phyloP scores from a whole-genome alignment of 2,888 invertebrate genomes.

The Calameuta filiformis region DNA sequence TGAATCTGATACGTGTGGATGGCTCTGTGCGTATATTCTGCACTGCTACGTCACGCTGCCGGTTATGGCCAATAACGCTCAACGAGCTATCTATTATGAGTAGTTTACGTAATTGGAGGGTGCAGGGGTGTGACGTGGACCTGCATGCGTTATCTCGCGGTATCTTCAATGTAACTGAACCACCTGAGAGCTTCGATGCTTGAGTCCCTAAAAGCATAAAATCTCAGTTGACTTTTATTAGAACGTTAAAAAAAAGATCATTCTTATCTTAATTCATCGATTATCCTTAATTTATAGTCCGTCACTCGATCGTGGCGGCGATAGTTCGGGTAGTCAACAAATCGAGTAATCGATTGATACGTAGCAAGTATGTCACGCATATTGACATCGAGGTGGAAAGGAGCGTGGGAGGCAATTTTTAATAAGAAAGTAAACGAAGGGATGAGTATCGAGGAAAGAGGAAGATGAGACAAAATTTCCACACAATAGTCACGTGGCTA shows the following conservation, averaged over 20 bases:
- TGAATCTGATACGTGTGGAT: background rate
- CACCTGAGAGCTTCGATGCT: background rate
- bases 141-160: background rate
- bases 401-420: too few species aligned
- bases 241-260: background rate
- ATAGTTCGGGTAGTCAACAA: background rate
- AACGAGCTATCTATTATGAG: conserved; percentile 9
- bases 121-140: background rate
- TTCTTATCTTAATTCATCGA: background rate
- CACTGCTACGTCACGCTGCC: conserved; percentile 1
- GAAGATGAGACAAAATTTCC: background rate
- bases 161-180: background rate
- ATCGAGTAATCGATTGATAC: background rate
- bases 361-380: background rate
- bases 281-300: background rate
- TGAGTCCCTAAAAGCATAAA: background rate
- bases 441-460: background rate
- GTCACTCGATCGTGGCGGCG: background rate
- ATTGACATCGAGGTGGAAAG: background rate
- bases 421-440: too few species aligned
- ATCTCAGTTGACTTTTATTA: background rate
- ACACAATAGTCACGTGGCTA: background rate
- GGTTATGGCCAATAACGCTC: conserved; percentile 9
- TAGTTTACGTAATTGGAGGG: conserved; percentile 12
- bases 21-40: background rate